These are phyloP conservation scores for Phylloscopus trochiloides DNA, from an alignment of 2,113 vertebrate species.

Conservation along the genomic window DNA sequence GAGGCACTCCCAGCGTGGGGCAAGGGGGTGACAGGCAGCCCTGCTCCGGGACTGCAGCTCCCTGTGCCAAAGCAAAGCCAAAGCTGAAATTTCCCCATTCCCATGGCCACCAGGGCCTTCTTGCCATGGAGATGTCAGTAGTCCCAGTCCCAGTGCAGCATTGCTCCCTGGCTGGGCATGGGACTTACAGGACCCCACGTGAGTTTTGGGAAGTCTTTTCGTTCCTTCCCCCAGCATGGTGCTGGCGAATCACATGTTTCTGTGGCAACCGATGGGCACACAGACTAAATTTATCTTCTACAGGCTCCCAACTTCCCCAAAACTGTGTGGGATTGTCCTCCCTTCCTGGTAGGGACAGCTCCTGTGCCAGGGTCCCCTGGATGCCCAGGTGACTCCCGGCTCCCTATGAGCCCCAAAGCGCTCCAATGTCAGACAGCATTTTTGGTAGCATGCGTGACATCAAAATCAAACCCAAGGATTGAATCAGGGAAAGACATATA, in stretches of 20 bases:
- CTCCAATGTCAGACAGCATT: rapidly evolving
- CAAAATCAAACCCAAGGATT: not conserved
- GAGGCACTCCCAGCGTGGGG: not conserved
- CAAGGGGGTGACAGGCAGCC: not conserved
- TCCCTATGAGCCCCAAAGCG: not conserved
- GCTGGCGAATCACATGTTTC: not conserved
- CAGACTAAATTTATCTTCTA: not conserved
- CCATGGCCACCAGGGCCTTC: not conserved
- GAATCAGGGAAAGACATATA: not conserved
- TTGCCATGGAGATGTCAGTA: rapidly evolving
- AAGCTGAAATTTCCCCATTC: not conserved
- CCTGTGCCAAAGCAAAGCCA: not conserved
- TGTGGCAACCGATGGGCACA: not conserved
- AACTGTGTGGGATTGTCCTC: not conserved
- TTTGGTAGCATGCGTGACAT: rapidly evolving
- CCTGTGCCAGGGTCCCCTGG: not conserved
- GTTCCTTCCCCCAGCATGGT: rapidly evolving
- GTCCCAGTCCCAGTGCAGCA: rapidly evolving
- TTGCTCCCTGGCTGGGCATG: not conserved
- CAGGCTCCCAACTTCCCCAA: constrained; percentile 1
- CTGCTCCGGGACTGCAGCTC: not conserved
- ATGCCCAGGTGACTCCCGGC: not conserved
- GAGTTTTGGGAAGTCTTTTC: constrained; percentile 49
- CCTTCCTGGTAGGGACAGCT: not conserved
- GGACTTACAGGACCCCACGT: not conserved